Conservation (phyloP, 2,797 vertebrate genomes). For the Malacoctenus gilli region DNA sequence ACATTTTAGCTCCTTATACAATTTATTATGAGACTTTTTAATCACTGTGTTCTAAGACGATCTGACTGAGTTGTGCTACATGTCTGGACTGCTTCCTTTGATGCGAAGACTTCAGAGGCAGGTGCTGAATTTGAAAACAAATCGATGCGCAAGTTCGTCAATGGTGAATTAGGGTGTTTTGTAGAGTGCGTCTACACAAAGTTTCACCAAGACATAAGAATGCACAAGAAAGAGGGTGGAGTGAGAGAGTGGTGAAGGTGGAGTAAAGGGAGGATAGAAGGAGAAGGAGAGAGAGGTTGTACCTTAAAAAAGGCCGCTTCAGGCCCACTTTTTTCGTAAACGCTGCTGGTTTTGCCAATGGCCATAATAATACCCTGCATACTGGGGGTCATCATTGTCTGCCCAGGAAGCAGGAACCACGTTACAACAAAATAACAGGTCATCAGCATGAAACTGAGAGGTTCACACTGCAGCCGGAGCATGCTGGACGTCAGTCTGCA, state of each 20-base stretch:
- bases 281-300: conserved; percentile 73
- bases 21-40: too few relatives aligned
- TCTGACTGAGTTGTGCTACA: too few relatives aligned
- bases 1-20: too few relatives aligned
- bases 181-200: too few relatives aligned
- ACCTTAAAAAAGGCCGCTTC: conserved; percentile 99
- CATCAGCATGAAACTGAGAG: conserved; percentile 40
- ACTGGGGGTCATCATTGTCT: conserved; percentile 99
- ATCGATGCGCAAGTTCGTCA: too few relatives aligned
- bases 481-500: conserved; percentile 63
- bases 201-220: too few relatives aligned
- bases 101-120: too few relatives aligned
- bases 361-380: conserved; percentile 99
- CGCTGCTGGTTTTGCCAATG: conserved; percentile 97
- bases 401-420: conserved; percentile 83
- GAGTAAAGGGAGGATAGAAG: conserved; percentile 6
- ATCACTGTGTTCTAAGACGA: too few relatives aligned
- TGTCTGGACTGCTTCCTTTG: too few relatives aligned
- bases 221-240: not conserved
- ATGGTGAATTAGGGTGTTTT: too few relatives aligned
- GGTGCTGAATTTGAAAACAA: too few relatives aligned
- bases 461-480: conserved; percentile 43
- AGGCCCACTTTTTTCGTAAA: conserved; percentile 97
- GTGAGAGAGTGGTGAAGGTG: not conserved
- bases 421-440: conserved; percentile 75